Percentiles rank a stretch among this genome's conserved stretches.
Evolutionary conservation across 2,888 invertebrate species (phyloP).

Genomic region (Ectropis crepuscularia): DNA sequence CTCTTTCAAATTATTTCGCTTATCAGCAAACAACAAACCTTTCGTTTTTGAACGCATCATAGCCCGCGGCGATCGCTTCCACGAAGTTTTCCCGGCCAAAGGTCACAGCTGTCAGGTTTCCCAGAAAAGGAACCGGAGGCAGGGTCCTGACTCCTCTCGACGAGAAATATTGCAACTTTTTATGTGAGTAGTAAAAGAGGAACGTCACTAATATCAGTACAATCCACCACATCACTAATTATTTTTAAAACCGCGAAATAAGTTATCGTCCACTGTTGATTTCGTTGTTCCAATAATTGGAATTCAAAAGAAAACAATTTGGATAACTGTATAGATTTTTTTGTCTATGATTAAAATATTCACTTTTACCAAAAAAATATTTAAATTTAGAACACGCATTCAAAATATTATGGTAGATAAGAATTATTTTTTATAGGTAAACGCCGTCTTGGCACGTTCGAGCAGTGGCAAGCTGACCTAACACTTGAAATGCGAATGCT

Average conservation of each 20-base stretch:
- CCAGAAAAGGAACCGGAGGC: slow-evolving; percentile 62
- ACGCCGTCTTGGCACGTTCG: background rate
- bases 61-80: slow-evolving; percentile 63
- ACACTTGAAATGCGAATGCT: slow-evolving; percentile 45
- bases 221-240: slow-evolving; percentile 56
- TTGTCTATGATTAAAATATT: no score
- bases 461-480: slow-evolving; percentile 26
- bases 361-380: no score
- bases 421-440: no score
- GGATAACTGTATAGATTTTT: no score
- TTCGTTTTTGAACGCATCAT: slow-evolving; percentile 62
- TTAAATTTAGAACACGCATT: no score
- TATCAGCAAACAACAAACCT: slow-evolving; percentile 47
- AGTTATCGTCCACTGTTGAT: no score
- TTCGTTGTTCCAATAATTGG: slow-evolving; percentile 3
- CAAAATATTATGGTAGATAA: no score
- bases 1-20: background rate
- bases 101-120: slow-evolving; percentile 66
- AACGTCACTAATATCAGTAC: slow-evolving; percentile 54
- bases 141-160: slow-evolving; percentile 57
- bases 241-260: no score
- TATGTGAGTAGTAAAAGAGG: slow-evolving; percentile 56
- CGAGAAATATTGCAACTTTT: slow-evolving; percentile 60
- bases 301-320: background rate
- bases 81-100: slow-evolving; percentile 65